phyloP scores from a whole-genome alignment of 2,888 invertebrate species.

The Acleris literana region DNA sequence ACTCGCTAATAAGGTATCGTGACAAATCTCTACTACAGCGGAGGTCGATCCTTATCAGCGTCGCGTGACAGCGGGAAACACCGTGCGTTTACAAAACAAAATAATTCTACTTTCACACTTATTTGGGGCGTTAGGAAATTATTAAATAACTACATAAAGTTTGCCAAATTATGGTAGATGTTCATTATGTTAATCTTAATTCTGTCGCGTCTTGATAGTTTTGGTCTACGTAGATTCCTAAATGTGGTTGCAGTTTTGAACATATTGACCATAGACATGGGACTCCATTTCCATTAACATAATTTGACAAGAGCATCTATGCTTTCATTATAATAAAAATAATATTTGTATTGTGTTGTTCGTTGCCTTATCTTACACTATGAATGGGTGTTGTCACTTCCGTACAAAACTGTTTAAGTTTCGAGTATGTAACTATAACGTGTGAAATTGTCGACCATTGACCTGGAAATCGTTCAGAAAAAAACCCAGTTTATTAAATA shows the following conservation, averaged over 20 bases:
- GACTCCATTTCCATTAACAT: no score
- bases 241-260: no score
- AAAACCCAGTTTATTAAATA: neutral
- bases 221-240: no score
- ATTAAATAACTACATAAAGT: neutral
- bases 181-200: neutral
- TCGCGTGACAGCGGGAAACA: conserved; percentile 36
- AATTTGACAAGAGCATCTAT: no score
- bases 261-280: no score
- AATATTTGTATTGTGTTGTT: no score
- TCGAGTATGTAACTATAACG: neutral
- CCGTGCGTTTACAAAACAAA: conserved; percentile 15
- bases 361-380: neutral
- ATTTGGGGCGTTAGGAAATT: neutral
- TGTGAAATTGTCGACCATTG: conserved; percentile 8
- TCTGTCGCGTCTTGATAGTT: no score
- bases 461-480: conserved; percentile 7
- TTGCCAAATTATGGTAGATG: neutral
- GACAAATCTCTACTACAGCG: conserved; percentile 33
- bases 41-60: conserved; percentile 36
- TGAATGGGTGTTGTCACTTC: neutral
- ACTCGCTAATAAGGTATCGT: conserved; percentile 37
- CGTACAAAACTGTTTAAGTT: conserved; percentile 1
- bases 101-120: conserved; percentile 22
- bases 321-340: no score